Percentiles rank a stretch among this genome's conserved stretches.
These are phyloP conservation scores for Augochlora pura DNA, from an alignment of 1,140 invertebrate species.

Conservation along the genomic window DNA sequence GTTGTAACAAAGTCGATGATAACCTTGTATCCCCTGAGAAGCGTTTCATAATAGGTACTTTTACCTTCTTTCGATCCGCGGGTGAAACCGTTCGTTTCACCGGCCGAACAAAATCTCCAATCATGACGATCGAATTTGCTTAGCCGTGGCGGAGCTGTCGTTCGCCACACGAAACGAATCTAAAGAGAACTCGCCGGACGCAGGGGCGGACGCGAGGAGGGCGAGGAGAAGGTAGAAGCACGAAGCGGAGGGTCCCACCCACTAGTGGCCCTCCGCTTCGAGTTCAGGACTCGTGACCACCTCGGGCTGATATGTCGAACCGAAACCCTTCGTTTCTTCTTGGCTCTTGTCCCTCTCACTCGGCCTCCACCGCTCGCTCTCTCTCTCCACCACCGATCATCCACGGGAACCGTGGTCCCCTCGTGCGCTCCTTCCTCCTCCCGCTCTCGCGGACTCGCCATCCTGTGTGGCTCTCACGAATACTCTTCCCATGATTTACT, in stretches of 20 bases:
- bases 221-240: slow-evolving; percentile 58
- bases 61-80: not conserved
- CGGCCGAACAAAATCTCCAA: slow-evolving; percentile 19
- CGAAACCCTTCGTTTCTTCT: slow-evolving; percentile 72
- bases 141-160: slow-evolving; percentile 43
- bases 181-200: slow-evolving; percentile 3
- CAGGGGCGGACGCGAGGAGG: slow-evolving; percentile 17
- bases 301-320: slow-evolving; percentile 79
- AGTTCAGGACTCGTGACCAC: slow-evolving; percentile 77
- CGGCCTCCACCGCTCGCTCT: slow-evolving; percentile 19
- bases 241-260: slow-evolving; percentile 77
- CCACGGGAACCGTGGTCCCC: slow-evolving; percentile 52
- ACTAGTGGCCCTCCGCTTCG: slow-evolving; percentile 69
- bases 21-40: no score
- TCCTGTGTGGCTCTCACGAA: slow-evolving; percentile 73
- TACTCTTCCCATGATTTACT: slow-evolving; percentile 78
- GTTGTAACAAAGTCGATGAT: no score
- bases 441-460: slow-evolving; percentile 35
- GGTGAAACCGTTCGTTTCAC: not conserved
- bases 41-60: no score
- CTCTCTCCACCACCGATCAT: slow-evolving; percentile 50
- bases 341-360: slow-evolving; percentile 61
- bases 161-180: slow-evolving; percentile 42
- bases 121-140: slow-evolving; percentile 31
- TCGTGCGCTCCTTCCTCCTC: slow-evolving; percentile 31